Evolutionary conservation across 2,797 vertebrate species (phyloP), one percentile per base, ranked within the genome.

Genomic region (Phataginus tricuspis): DNA sequence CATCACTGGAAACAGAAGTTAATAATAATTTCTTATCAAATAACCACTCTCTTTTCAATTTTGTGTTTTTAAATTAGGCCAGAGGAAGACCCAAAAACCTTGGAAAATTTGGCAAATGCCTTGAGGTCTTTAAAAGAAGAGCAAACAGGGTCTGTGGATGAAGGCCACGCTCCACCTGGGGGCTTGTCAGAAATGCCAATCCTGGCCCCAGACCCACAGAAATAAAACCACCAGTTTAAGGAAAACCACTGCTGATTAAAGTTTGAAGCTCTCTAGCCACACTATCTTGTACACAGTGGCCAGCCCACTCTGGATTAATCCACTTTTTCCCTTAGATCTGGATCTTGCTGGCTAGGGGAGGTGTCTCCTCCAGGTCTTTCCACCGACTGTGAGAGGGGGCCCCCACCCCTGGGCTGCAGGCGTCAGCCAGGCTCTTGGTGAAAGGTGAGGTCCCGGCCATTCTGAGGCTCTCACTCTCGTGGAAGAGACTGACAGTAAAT

Each of bases 241-340:
- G 34, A 61, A 45, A 57, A n/a, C 31, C 25, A 0, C 0, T 0
- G 16, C 18, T 13, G 57, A 23, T 19, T 49, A 5, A 4, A 2
- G 34, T 29, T 7, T 4, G 61, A 25, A 23, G 75, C 15, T 19
- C 7, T 31, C 55, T 3, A 0, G 6, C 27, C 18, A 9, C 1
- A 5, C 68, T 3, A 9, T 13, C 0, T 0, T 5, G 18, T 37
- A 42, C 1, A 19, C 11, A 7, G 34, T 8, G 42, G 34, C 42
- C 10, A 1, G 16, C 5, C 13, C 29, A 6, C 31, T 34, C 61
- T 6, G 23, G 37, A 31, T 16, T 21, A 15, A 42, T 16, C 27
- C 37, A 21, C 27, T 27, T 39, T 69, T 25, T 0, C 19, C 34
- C 29, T 13, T 11, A 55, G 10, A 10, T 45, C 39, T 42, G n/a